phyloP scores from a whole-genome alignment of 1,140 invertebrate genomes.

The Agrilus planipennis region DNA sequence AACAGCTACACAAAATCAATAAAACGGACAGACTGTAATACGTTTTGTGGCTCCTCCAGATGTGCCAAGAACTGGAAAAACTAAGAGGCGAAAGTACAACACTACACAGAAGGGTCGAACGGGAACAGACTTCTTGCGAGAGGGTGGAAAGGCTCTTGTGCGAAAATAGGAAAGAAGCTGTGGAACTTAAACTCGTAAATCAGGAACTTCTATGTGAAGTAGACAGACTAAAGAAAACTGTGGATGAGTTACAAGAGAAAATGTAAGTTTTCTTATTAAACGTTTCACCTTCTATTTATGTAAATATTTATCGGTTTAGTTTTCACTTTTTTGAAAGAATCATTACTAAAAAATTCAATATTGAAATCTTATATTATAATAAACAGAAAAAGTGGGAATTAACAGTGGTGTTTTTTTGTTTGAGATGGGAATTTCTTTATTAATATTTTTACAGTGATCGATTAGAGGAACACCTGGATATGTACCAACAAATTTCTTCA shows the following conservation, averaged over 20 bases:
- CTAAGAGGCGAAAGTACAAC: constrained; percentile 34
- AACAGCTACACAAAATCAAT: not conserved
- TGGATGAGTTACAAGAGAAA: constrained; percentile 37
- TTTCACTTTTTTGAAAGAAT: no score
- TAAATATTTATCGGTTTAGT: no score
- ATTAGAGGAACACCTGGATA: no score
- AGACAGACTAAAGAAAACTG: constrained; percentile 33
- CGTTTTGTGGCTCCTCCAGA: constrained; percentile 6
- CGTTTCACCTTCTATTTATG: no score
- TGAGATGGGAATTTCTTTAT: no score
- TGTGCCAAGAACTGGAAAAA: constrained; percentile 19
- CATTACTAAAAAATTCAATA: no score
- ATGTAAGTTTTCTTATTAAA: constrained; percentile 41
- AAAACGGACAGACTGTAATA: not conserved
- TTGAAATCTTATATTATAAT: no score
- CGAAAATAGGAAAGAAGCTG: constrained; percentile 38
- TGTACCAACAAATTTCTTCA: no score
- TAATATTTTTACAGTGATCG: no score
- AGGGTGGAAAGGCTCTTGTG: constrained; percentile 39
- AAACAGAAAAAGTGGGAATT: no score
- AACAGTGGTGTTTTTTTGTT: no score
- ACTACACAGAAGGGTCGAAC: constrained; percentile 35
- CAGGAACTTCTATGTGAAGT: constrained; percentile 42
- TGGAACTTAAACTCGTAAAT: constrained; percentile 37
- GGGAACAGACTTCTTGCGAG: constrained; percentile 35